Evolutionary conservation across 2,797 vertebrate species (phyloP).

Genomic region (Anguilla megastoma): DNA sequence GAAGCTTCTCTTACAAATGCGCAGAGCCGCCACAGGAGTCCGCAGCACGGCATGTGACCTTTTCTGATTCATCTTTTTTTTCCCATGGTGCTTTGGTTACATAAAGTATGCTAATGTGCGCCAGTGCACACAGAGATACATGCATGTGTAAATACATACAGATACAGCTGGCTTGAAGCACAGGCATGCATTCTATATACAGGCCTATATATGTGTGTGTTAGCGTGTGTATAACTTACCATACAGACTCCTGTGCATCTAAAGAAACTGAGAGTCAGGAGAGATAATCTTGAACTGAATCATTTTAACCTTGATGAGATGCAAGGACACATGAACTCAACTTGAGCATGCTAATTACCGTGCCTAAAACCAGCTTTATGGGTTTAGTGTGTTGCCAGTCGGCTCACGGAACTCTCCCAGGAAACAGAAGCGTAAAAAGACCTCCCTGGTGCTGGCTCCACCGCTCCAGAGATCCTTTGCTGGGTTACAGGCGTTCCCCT

Average conservation of each 20-base stretch:
- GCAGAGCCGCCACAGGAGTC: background rate
- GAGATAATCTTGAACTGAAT: constrained; percentile 4
- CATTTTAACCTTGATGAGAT: background rate
- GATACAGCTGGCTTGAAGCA: background rate
- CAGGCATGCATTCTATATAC: background rate
- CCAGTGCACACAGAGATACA: background rate
- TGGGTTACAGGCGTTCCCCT: too few relatives aligned
- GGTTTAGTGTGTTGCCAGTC: background rate
- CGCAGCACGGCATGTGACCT: background rate
- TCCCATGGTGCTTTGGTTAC: constrained; percentile 14
- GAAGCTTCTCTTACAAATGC: background rate
- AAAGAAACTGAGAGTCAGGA: background rate
- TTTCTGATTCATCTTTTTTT: constrained; percentile 19
- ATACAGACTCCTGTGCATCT: background rate
- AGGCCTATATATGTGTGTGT: background rate
- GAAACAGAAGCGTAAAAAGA: background rate
- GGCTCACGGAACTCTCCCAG: background rate
- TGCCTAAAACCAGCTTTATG: background rate
- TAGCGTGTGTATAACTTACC: background rate
- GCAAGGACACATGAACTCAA: background rate
- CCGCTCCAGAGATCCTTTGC: background rate
- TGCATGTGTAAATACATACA: background rate
- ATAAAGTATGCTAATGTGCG: constrained; percentile 20
- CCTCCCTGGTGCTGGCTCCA: background rate
- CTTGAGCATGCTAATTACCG: background rate